Conservation (phyloP, 2,888 invertebrate genomes). For the Drosophila melanosoma region DNA sequence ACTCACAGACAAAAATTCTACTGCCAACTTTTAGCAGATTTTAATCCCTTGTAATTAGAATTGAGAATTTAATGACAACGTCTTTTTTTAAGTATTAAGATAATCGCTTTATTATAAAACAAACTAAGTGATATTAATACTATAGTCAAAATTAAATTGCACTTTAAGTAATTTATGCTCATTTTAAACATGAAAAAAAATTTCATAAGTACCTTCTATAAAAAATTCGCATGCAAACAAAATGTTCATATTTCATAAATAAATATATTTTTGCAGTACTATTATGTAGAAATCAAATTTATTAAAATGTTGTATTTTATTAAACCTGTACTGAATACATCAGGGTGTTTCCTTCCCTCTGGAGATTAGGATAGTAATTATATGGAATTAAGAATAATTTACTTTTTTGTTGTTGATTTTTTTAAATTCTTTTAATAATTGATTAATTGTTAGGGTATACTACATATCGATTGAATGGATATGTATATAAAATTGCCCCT, state of each 20-base stretch:
- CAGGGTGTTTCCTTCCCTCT: background rate
- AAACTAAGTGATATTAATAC: background rate
- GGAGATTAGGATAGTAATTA: background rate
- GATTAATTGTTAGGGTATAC: background rate
- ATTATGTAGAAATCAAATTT: background rate
- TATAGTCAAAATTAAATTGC: background rate
- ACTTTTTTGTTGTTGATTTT: background rate
- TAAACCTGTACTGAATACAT: background rate
- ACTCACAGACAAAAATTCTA: constrained; percentile 25
- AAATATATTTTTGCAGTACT: background rate
- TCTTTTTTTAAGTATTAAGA: constrained; percentile 9
- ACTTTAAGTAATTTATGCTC: background rate
- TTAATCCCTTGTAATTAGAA: constrained; percentile 20
- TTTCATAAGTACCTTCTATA: background rate
- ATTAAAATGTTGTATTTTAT: background rate
- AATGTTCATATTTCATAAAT: background rate
- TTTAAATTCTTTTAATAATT: background rate
- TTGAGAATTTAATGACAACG: constrained; percentile 21
- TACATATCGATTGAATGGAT: background rate
- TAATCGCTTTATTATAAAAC: constrained; percentile 1
- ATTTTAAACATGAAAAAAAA: background rate
- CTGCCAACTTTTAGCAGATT: constrained; percentile 21
- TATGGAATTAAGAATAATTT: background rate
- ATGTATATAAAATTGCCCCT: too few species aligned
- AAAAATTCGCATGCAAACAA: background rate